Evolutionary conservation across 2,888 invertebrate genomes (phyloP), one percentile per base, ranked within the genome.

Genomic region (Temnothorax ravouxi): DNA sequence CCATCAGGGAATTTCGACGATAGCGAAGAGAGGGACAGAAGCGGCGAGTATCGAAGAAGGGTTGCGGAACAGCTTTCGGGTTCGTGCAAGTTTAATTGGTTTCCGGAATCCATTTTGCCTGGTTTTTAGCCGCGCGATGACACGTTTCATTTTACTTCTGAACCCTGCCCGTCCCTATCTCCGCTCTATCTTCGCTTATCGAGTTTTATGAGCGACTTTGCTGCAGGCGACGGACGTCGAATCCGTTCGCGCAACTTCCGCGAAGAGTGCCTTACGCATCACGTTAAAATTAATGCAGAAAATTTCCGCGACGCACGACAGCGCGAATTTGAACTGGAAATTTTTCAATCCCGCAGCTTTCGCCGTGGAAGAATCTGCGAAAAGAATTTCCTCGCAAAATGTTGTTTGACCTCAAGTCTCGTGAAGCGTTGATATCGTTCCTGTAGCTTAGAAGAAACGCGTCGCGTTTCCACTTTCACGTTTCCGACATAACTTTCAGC

Each of bases 41-140:
- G 56, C 61, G 52, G 18, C 2, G 11, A 47, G 64, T 67, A 72
- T 76, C 62, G 64, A 66, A 71, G 38, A 47, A 41, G 69, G 47
- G 56, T 81, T 81, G 61, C 62, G 29, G 44, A 41, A 21, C 62
- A 52, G 75, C 64, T 81, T 66, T 72, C 47, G 47, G 59, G 47
- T 62, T 64, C 64, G 88, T 84, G 76, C 84, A 88, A 90, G 88
- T 90, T 91, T 91, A 91, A 91, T 91, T 91, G 90, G 85, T 86
- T 90, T 87, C 84, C 79, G 85, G 87, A 89, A 88, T 88, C 84
- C 88, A 84, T 90, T 90, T 89, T 89, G 83, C 86, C 82, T 86
- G 80, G 74, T 87, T 89, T 88, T 89, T 86, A 66, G 69, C 59
- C 13, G 44, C 54, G 41, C 50, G 54, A 67, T 59, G 80, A 83